phyloP scores from a whole-genome alignment of 2,113 vertebrate species.

The Puntigrus tetrazona region DNA sequence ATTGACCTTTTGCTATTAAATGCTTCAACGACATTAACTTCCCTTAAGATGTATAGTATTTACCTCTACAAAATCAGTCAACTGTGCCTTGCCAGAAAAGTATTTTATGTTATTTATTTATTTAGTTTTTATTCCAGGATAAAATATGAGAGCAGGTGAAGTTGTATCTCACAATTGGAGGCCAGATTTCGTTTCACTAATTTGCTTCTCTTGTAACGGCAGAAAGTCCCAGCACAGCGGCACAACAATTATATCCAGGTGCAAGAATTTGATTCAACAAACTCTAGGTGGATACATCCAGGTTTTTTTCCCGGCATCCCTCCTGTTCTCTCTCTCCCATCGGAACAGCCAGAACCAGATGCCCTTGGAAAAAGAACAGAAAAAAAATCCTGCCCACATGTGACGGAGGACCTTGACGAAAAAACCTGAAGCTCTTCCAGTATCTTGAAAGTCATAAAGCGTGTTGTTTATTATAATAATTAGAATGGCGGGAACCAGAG shows the following conservation, averaged over 20 bases:
- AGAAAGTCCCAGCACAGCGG: constrained; percentile 95
- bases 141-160: constrained; percentile 86
- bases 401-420: constrained; percentile 77
- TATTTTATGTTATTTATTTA: constrained; percentile 56
- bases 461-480: constrained; percentile 77
- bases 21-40: background rate
- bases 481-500: constrained; percentile 75
- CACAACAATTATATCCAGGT: constrained; percentile 97
- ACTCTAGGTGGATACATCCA: constrained; percentile 92
- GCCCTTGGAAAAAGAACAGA: constrained; percentile 74
- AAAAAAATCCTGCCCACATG: constrained; percentile 73
- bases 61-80: background rate
- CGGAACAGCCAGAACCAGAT: constrained; percentile 86
- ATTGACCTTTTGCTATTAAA: constrained; percentile 21
- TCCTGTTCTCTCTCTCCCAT: constrained; percentile 73
- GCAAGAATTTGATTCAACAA: constrained; percentile 98
- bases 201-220: constrained; percentile 90
- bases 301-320: constrained; percentile 70
- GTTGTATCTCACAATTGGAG: constrained; percentile 87
- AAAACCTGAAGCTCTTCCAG: constrained; percentile 75
- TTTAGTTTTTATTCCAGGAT: constrained; percentile 43
- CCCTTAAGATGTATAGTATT: constrained; percentile 21
- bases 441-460: constrained; percentile 77
- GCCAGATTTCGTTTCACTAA: constrained; percentile 91
- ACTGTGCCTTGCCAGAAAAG: constrained; percentile 47